Percentiles rank a stretch among this genome's conserved stretches.
Conservation (phyloP, 2,797 vertebrate genomes). For the Megaceryle alcyon region DNA sequence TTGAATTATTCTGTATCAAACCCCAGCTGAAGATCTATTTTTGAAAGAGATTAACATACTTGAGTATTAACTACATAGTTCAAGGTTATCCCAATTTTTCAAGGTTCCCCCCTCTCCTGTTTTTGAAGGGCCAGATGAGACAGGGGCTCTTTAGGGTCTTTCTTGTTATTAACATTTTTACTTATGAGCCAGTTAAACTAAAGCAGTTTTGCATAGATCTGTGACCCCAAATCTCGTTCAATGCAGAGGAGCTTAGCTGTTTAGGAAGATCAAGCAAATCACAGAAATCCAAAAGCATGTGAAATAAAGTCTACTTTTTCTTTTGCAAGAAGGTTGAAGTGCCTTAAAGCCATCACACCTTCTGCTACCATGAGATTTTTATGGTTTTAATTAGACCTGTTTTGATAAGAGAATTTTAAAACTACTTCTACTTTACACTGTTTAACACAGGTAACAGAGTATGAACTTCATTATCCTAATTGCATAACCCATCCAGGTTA, state of each 20-base stretch:
- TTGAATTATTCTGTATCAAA: not conserved
- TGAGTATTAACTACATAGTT: not conserved
- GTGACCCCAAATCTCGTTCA: not conserved
- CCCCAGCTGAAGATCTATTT: not conserved
- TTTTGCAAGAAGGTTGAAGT: not conserved
- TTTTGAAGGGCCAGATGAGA: not conserved
- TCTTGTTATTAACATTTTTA: not conserved
- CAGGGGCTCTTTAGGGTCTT: not conserved
- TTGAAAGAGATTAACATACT: not conserved
- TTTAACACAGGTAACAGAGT: not conserved
- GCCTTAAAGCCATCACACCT: not conserved
- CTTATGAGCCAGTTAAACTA: slow-evolving; percentile 21
- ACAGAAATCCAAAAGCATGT: slow-evolving; percentile 14
- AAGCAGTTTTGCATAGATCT: slow-evolving; percentile 20
- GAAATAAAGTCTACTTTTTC: not conserved
- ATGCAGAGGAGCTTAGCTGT: not conserved
- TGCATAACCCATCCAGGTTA: not conserved
- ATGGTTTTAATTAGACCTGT: not conserved
- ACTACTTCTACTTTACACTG: not conserved
- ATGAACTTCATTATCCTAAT: not conserved
- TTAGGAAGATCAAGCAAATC: slow-evolving; percentile 47
- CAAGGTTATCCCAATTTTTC: not conserved
- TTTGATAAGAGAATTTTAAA: not conserved
- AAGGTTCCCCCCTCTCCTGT: not conserved
- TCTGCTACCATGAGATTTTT: not conserved